Conservation (phyloP, 2,888 invertebrate genomes). For the Pachliopta kotzebuea region DNA sequence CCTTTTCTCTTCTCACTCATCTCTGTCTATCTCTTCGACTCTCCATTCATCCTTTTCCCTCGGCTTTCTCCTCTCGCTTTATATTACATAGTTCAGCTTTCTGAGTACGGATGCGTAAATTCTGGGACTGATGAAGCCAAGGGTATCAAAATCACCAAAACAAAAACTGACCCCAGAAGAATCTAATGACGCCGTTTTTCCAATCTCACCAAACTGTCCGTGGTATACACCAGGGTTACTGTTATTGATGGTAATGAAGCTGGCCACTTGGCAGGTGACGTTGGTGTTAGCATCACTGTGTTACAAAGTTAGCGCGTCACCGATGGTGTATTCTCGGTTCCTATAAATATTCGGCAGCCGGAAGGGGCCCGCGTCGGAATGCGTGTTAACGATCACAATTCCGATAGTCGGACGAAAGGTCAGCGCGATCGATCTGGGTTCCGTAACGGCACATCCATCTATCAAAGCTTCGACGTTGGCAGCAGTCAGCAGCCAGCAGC, state of each 20-base stretch:
- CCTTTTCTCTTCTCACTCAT: too few species aligned
- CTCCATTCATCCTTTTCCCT: too few species aligned
- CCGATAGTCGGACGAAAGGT: constrained; percentile 17
- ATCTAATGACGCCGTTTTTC: too few species aligned
- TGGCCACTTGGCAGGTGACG: constrained; percentile 44
- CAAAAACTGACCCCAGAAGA: too few species aligned
- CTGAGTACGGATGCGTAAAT: too few species aligned
- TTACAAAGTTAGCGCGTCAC: constrained; percentile 51
- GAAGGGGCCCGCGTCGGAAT: constrained; percentile 13
- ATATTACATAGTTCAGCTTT: too few species aligned
- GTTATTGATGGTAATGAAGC: constrained; percentile 50
- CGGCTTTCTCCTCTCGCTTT: too few species aligned
- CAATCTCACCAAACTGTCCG: too few species aligned
- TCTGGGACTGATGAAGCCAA: too few species aligned
- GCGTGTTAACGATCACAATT: neutral
- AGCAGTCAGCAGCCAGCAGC: constrained; percentile 8
- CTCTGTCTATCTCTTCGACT: too few species aligned
- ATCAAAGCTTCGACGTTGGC: constrained; percentile 19
- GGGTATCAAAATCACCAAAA: too few species aligned
- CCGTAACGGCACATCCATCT: constrained; percentile 21
- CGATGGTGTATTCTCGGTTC: constrained; percentile 53
- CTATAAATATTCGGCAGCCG: constrained; percentile 22
- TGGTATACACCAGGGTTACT: constrained; percentile 46
- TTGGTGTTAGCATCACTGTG: constrained; percentile 45
- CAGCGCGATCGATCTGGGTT: constrained; percentile 25